Evolutionary conservation across 30 jellyfish, hydroid and myxozoan genomes (phyloP), one percentile per base, ranked within the genome.

Genomic region (Hydra vulgaris): DNA sequence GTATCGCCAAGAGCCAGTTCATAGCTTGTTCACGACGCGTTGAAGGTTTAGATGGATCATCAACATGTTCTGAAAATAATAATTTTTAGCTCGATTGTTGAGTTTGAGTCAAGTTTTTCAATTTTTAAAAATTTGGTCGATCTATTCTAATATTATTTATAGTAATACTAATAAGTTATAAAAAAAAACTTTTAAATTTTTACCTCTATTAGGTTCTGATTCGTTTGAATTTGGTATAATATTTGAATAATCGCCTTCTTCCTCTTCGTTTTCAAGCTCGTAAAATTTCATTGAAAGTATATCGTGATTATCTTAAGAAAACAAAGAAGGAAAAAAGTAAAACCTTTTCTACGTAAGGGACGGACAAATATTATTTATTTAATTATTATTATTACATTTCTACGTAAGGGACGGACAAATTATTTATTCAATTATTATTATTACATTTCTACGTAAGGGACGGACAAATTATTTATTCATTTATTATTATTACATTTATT

Each of bases 181-280:
- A n/a, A n/a, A n/a, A n/a, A n/a, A n/a, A n/a, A n/a, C n/a, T n/a
- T n/a, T n/a, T n/a, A n/a, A n/a, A n/a, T n/a, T 18, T 73, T 3
- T 80, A 91, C 98, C 98, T 73, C 98, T 74, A 69, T 80, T 83
- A 0, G 89, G 84, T n/a, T 90, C 98, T 0, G 98, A 89, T 12
- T 81, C 82, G 12, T n/a, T 12, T 18, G 98, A 96, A 16, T 79
- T 86, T 1, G 98, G 98, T 1, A 83, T 73, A 1, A 91, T 87
- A 8, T 83, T 83, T 21, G 87, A 18, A 20, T 69, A 87, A 12
- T 86, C 95, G 66, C 73, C 86, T 7, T 53, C 87, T 21, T 53
- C 89, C 27, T 53, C 85, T 66, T 27, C 87, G 25, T 67, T 80
- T 25, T 86, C 98, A 79, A 91, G 72, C 80, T 91, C 98, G 88